Evolutionary conservation across 2,113 vertebrate species (phyloP), one percentile per base, ranked within the genome.

Genomic region (Otis tarda): DNA sequence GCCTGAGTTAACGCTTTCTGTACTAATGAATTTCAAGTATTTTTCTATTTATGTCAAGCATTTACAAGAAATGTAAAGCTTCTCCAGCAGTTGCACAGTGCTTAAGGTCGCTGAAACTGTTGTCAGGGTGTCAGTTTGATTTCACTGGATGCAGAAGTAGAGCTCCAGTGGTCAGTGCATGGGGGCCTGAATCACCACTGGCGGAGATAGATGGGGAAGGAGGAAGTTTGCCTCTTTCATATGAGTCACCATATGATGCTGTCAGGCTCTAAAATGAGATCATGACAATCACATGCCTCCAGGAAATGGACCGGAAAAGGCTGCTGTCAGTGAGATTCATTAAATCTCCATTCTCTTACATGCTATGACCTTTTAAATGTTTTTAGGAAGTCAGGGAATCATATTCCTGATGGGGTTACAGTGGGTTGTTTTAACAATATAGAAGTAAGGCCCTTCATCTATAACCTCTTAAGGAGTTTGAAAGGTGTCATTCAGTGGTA

Each of bases 221-320:
- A 92, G 14, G 50, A 68, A 55, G 55, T 59, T 75, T 80, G 25
- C 25, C 8, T 86, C 24, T 91, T 86, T 15, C 3, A 0, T 82
- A 35, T 85, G 77, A 90, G 53, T 94, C 64, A 90, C 35, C 49
- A 37, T 56, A 52, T 52, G 79, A 67, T 85, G 65, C 30, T 90
- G 60, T 91, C 64, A 88, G 80, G 33, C 87, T 81, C 80, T 35
- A 61, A 75, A 90, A 77, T 75, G 31, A 78, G 85, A 81, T 74
- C 92, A 92, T 90, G 83, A 60, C 83, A 86, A 89, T 80, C 41
- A 53, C n/a, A 88, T 81, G 68, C 14, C 1, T 86, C 39, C 68
- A 94, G 94, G 78, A 96, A 95, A 84, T 20, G 47, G 41, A 56
- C n/a, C 4, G 23, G 70, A 93, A 86, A 93, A 87, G 65, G 39